Conservation (phyloP, 2,113 vertebrate species). For the Laticauda laticaudata region DNA sequence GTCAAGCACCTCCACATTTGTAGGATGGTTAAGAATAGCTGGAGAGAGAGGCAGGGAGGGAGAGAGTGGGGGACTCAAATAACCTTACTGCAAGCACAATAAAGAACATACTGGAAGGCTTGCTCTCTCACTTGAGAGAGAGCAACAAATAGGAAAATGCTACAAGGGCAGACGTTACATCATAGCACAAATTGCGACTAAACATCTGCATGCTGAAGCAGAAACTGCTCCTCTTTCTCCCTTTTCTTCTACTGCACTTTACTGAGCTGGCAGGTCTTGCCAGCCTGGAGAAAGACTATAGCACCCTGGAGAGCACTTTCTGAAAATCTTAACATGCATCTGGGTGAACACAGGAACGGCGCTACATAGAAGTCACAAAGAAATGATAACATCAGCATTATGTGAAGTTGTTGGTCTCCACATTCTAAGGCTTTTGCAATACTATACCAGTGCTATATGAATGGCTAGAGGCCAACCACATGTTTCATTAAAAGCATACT, state of each 20-base stretch:
- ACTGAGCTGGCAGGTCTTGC: not conserved
- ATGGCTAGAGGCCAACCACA: not conserved
- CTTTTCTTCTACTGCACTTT: not conserved
- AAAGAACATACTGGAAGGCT: not conserved
- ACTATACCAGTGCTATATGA: not conserved
- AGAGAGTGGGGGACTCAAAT: not conserved
- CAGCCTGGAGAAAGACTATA: not conserved
- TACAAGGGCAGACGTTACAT: not conserved
- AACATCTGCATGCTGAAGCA: not conserved
- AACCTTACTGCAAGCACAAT: not conserved
- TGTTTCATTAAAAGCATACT: not conserved
- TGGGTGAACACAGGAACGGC: not conserved
- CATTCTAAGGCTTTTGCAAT: not conserved
- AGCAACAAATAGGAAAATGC: not conserved
- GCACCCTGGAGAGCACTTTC: conserved; percentile 1
- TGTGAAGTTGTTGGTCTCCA: not conserved
- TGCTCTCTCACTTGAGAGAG: not conserved
- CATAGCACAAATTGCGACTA: not conserved
- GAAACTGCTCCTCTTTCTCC: not conserved
- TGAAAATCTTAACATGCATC: not conserved
- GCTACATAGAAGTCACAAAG: not conserved
- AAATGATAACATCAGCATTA: not conserved
- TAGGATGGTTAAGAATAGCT: not conserved
- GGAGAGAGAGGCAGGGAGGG: not conserved
- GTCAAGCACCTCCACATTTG: not conserved